phyloP scores from a whole-genome alignment of 2,888 invertebrate genomes.

The Alentia gelatinosa region DNA sequence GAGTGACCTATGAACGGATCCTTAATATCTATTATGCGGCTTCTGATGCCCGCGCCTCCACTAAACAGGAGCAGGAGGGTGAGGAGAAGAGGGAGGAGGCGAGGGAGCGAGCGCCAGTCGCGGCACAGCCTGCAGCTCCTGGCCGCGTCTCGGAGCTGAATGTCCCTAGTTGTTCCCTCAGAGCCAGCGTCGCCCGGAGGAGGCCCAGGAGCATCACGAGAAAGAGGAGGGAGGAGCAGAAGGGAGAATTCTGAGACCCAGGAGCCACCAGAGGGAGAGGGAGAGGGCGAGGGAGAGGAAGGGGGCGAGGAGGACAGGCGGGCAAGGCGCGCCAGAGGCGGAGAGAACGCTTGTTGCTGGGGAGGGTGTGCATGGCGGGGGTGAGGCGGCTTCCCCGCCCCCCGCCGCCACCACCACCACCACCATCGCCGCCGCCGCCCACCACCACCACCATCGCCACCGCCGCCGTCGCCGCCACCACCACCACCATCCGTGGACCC shows the following conservation, averaged over 20 bases:
- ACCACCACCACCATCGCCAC: not conserved
- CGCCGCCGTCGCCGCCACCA: not conserved
- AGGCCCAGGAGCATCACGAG: too few species aligned
- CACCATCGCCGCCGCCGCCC: not conserved
- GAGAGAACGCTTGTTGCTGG: not conserved
- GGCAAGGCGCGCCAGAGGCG: not conserved
- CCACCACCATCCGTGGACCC: not conserved
- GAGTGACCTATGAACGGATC: not conserved
- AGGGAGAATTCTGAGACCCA: not conserved
- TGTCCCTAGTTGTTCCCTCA: not conserved
- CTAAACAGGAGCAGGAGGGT: conserved; percentile 9
- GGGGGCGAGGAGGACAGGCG: not conserved
- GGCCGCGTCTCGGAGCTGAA: not conserved
- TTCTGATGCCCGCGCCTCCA: not conserved
- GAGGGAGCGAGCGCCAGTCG: not conserved
- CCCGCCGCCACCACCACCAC: conserved; percentile 6
- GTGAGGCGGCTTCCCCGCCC: not conserved
- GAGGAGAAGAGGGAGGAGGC: not conserved
- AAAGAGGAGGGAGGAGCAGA: not conserved
- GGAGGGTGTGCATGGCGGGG: not conserved
- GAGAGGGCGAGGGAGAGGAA: conserved; percentile 6
- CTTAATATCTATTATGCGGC: not conserved
- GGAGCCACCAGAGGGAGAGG: not conserved
- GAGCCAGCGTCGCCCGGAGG: not conserved
- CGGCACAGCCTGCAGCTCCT: not conserved